These are phyloP conservation scores for Agriopis aurantiaria DNA, from an alignment of 2,888 invertebrate genomes.

Conservation along the genomic window DNA sequence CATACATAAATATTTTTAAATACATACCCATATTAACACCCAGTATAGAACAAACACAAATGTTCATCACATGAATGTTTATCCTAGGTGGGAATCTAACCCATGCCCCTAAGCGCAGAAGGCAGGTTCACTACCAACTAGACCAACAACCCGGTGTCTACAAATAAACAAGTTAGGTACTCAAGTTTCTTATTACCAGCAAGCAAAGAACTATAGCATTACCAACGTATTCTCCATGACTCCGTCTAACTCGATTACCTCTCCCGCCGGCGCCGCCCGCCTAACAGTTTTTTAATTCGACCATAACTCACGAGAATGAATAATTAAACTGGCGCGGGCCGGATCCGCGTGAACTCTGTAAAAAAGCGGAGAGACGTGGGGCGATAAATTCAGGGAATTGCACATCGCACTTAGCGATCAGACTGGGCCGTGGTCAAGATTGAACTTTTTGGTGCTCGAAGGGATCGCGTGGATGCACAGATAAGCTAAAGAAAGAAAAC, in stretches of 20 bases:
- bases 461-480: constrained; percentile 28
- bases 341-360: constrained; percentile 76
- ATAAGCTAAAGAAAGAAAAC: background rate
- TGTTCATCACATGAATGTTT: too few species aligned
- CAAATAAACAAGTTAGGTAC: background rate
- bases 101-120: too few species aligned
- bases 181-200: background rate
- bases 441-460: constrained; percentile 42
- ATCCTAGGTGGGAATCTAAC: too few species aligned
- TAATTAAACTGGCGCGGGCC: constrained; percentile 84
- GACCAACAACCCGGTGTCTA: background rate
- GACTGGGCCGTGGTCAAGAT: constrained; percentile 55
- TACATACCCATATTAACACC: too few species aligned
- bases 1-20: too few species aligned
- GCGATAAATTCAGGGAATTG: constrained; percentile 81
- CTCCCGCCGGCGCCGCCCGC: constrained; percentile 80
- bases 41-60: too few species aligned
- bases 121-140: too few species aligned
- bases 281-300: constrained; percentile 87
- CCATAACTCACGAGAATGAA: constrained; percentile 86
- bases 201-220: constrained; percentile 55
- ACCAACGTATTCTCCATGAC: constrained; percentile 77
- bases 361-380: constrained; percentile 70
- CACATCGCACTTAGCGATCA: constrained; percentile 79
- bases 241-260: constrained; percentile 82